Conservation (phyloP, 2,888 invertebrate genomes). For the Synanthedon tipuliformis region DNA sequence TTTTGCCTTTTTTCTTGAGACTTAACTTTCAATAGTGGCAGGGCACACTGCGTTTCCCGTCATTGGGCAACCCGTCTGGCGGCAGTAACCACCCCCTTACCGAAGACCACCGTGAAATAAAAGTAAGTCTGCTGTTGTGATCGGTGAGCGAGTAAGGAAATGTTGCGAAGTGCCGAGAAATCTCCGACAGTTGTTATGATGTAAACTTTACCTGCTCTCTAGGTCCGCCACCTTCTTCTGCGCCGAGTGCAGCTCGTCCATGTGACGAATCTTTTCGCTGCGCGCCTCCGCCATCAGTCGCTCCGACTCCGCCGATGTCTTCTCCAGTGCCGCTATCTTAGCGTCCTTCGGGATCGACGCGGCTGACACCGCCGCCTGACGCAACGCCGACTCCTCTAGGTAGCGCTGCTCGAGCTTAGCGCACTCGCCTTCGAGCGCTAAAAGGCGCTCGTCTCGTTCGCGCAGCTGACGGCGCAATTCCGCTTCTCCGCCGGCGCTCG, state of each 20-base stretch:
- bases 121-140: too few species aligned
- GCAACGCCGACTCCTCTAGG: slow-evolving; percentile 81
- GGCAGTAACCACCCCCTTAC: too few species aligned
- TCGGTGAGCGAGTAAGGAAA: too few species aligned
- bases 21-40: too few species aligned
- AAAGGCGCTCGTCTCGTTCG: slow-evolving; percentile 56
- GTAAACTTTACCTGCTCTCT: slow-evolving; percentile 76
- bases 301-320: slow-evolving; percentile 85
- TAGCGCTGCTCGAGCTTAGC: slow-evolving; percentile 89
- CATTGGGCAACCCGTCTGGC: too few species aligned
- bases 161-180: too few species aligned
- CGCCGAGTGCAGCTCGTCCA: slow-evolving; percentile 89
- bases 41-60: too few species aligned
- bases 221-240: slow-evolving; percentile 88
- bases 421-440: slow-evolving; percentile 80
- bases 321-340: slow-evolving; percentile 85
- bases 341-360: slow-evolving; percentile 84
- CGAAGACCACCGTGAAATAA: too few species aligned
- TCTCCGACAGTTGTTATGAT: too few species aligned
- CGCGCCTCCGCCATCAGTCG: slow-evolving; percentile 87
- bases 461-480: slow-evolving; percentile 63
- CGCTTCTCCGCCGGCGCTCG: slow-evolving; percentile 45
- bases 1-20: too few species aligned
- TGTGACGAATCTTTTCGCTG: slow-evolving; percentile 86
- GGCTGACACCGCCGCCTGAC: slow-evolving; percentile 85